phyloP scores from a whole-genome alignment of 2,797 vertebrate species.

The Argentina silus region DNA sequence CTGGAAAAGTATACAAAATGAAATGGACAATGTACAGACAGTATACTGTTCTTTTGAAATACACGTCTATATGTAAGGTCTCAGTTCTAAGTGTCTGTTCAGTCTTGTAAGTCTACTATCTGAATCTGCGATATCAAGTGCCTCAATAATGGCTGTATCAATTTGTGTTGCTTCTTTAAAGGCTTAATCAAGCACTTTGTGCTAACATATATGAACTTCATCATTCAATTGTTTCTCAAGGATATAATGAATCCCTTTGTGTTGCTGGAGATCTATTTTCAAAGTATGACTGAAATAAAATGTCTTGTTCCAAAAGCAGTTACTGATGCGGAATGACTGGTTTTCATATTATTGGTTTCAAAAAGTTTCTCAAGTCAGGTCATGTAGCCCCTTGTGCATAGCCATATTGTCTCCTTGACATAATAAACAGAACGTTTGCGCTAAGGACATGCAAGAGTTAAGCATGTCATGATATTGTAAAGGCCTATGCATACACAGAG shows the following conservation, averaged over 20 bases:
- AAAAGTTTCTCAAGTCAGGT: background rate
- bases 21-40: constrained; percentile 60
- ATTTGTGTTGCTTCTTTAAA: constrained; percentile 47
- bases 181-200: constrained; percentile 52
- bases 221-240: constrained; percentile 57
- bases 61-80: constrained; percentile 32
- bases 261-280: constrained; percentile 71
- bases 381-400: background rate
- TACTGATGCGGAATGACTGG: constrained; percentile 33
- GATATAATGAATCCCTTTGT: constrained; percentile 56
- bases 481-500: background rate
- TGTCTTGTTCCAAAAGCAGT: constrained; percentile 62
- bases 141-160: constrained; percentile 61
- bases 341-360: constrained; percentile 27
- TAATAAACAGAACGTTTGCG: too few species aligned
- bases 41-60: constrained; percentile 58
- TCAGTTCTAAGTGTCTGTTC: constrained; percentile 46
- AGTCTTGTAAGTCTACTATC: constrained; percentile 63
- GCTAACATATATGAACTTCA: constrained; percentile 47
- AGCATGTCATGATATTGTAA: background rate
- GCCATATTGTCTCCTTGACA: too few species aligned
- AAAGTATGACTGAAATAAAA: constrained; percentile 81
- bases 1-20: constrained; percentile 61
- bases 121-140: constrained; percentile 65
- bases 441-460: background rate